Evolutionary conservation across 1,140 invertebrate species (phyloP), one percentile per base, ranked within the genome.

Genomic region (Pomacea maculata): DNA sequence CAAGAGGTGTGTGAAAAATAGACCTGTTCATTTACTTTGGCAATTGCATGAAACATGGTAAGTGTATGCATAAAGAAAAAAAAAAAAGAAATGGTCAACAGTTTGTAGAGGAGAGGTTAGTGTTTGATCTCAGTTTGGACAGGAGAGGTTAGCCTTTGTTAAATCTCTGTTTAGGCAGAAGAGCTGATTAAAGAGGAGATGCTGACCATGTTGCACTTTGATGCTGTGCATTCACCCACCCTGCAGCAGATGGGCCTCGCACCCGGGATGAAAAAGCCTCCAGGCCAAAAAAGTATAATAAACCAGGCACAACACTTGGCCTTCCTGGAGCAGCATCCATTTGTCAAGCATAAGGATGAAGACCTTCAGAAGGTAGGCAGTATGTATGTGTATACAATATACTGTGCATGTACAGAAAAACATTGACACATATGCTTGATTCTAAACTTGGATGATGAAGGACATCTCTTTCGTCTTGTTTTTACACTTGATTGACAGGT

Each of bases 171-270:
- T 80, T 83, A 96, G 93, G 97, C 98, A 34, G 98, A 99, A 92
- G 97, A 99, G 92, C 89, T 99, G 54, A 98, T 99, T 74, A 99
- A 99, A 92, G 93, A 95, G 81, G 98, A 99, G 93, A 99, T 99
- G 97, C 93, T 98, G 54, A 95, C 95, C 11, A 98, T 99, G 97
- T 90, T 99, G 67, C 95, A 98, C 86, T 96, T 96, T 90, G 98
- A 99, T 92, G 84, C 87, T 55, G 81, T 93, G 0, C 89, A 93
- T 71, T 91, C 90, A 79, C 92, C 93, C 9, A 90, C 92, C 34
- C 92, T 89, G 54, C 90, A 88, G 19, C 91, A 92, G 88, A 78
- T 86, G 68, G 87, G 86, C 80, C 78, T 84, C 45, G 84, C 76
- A 57, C 81, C 86, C 55, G 85, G 83, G 83, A 77, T 75, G 77